phyloP scores from a whole-genome alignment of 2,888 invertebrate species.

The Melanostoma mellinum region DNA sequence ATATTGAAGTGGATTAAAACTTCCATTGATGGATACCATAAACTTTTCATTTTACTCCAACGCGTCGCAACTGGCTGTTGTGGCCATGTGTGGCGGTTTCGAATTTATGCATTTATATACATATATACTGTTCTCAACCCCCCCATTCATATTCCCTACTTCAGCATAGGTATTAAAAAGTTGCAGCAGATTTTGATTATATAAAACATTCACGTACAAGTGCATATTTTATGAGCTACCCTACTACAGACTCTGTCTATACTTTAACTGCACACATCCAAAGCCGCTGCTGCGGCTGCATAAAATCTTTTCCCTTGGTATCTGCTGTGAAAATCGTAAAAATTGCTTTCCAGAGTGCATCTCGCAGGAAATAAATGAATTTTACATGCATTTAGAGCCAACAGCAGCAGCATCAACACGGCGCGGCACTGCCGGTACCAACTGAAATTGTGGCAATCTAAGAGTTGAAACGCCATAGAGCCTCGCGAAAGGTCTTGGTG shows the following conservation, averaged over 20 bases:
- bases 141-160: constrained; percentile 7
- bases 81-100: no score
- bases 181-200: constrained; percentile 65
- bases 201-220: constrained; percentile 69
- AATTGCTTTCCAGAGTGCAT: constrained; percentile 61
- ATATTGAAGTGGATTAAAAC: no score
- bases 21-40: no score
- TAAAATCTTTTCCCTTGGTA: constrained; percentile 61
- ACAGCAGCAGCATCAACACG: background rate
- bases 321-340: constrained; percentile 68
- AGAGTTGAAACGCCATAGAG: constrained; percentile 54
- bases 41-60: no score
- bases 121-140: background rate
- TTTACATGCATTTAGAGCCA: constrained; percentile 69
- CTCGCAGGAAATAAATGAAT: constrained; percentile 71
- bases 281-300: constrained; percentile 42
- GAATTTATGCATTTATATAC: no score
- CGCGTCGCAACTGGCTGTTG: no score
- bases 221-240: constrained; percentile 67
- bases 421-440: constrained; percentile 1
- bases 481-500: constrained; percentile 44
- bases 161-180: constrained; percentile 43
- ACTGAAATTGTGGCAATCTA: constrained; percentile 69
- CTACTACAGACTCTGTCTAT: constrained; percentile 26
- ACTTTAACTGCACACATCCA: constrained; percentile 19